These are phyloP conservation scores for Geotrupes spiniger DNA, from an alignment of 2,888 invertebrate species.

Conservation along the genomic window DNA sequence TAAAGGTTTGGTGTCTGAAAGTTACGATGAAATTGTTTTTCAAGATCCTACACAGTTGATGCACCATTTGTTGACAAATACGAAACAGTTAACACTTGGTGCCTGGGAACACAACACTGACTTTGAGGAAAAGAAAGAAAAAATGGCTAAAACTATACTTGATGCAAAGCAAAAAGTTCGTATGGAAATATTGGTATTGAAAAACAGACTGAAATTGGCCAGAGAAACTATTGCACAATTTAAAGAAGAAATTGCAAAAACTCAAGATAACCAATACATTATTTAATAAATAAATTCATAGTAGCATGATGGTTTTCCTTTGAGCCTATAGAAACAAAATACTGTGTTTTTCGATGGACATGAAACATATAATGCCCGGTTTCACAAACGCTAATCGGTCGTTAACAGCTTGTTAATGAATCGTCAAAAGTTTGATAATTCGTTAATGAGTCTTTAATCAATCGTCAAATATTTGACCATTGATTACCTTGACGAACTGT, in stretches of 20 bases:
- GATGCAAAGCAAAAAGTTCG: slow-evolving; percentile 79
- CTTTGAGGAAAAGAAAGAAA: slow-evolving; percentile 79
- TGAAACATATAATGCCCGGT: too few species aligned
- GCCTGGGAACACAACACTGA: slow-evolving; percentile 84
- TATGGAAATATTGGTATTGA: slow-evolving; percentile 77
- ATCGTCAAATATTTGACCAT: too few species aligned
- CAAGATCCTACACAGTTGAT: slow-evolving; percentile 87
- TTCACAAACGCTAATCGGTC: too few species aligned
- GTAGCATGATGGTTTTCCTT: too few species aligned
- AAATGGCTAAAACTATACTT: slow-evolving; percentile 72
- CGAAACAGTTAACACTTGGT: slow-evolving; percentile 70
- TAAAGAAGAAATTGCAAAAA: slow-evolving; percentile 69
- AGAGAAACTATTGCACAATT: slow-evolving; percentile 82
- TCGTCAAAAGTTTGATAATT: too few species aligned
- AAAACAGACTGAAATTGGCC: slow-evolving; percentile 79
- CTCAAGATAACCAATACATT: slow-evolving; percentile 42
- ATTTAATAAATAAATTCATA: slow-evolving; percentile 20
- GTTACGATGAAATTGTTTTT: slow-evolving; percentile 94
- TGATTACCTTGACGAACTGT: too few species aligned
- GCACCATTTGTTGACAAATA: slow-evolving; percentile 80
- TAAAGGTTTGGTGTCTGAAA: slow-evolving; percentile 82
- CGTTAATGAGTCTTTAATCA: too few species aligned
- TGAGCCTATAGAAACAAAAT: too few species aligned
- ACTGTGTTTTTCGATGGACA: too few species aligned
- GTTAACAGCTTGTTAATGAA: too few species aligned